Evolutionary conservation across 2,113 vertebrate species (phyloP).

Genomic region (Malurus cyaneus): DNA sequence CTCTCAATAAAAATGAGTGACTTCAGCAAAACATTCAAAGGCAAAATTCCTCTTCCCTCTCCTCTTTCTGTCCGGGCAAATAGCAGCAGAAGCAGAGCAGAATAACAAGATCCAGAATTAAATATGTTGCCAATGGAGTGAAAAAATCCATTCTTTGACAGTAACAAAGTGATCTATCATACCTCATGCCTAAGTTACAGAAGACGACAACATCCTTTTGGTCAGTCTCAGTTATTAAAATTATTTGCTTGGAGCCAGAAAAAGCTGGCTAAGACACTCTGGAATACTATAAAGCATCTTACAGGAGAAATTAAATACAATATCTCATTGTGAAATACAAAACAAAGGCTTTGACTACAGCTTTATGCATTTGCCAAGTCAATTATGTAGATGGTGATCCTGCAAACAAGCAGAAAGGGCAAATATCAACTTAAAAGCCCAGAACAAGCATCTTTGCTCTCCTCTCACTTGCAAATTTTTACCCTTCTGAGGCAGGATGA

Average conservation of each 20-base stretch:
- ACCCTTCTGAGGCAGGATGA: neutral
- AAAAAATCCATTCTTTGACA: conserved; percentile 70
- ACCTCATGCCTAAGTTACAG: conserved; percentile 55
- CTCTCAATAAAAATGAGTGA: neutral
- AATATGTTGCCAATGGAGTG: conserved; percentile 46
- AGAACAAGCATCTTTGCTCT: neutral
- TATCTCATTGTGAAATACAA: neutral
- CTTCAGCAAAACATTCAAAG: conserved; percentile 32
- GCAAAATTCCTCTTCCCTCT: conserved; percentile 8
- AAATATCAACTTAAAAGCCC: neutral
- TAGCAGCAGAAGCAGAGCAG: neutral
- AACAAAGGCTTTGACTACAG: conserved; percentile 2
- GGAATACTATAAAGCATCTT: conserved; percentile 17
- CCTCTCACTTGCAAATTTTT: neutral
- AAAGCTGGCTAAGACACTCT: conserved; percentile 47
- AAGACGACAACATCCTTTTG: conserved; percentile 61
- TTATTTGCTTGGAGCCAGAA: conserved; percentile 53
- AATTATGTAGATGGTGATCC: neutral
- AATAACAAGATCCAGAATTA: conserved; percentile 39
- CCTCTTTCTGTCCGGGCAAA: neutral
- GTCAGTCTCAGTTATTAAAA: conserved; percentile 67
- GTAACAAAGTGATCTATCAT: conserved; percentile 64
- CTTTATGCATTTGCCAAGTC: neutral
- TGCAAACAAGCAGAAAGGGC: neutral
- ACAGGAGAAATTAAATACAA: conserved; percentile 19